These are phyloP conservation scores for Papilio helenus DNA, from an alignment of 1,140 invertebrate species.

Conservation along the genomic window DNA sequence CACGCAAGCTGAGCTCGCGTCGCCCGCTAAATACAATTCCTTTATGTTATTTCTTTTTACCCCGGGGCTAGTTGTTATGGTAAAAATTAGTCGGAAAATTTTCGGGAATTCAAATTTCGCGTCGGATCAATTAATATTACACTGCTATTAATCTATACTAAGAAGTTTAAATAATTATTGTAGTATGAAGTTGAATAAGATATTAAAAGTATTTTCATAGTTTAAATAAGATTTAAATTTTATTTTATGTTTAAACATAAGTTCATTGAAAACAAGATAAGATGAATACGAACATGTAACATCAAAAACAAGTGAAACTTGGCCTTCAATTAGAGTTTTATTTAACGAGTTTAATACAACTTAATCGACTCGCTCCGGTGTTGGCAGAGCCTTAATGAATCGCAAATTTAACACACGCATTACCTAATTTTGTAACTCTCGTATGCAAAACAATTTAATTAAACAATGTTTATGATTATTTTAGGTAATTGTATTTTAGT, in stretches of 20 bases:
- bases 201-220: not conserved
- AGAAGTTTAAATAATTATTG: too few species aligned
- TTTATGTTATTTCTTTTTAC: not conserved
- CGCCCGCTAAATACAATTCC: constrained; percentile 62
- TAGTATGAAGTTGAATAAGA: too few species aligned
- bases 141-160: too few species aligned
- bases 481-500: not conserved
- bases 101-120: not conserved
- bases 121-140: too few species aligned
- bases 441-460: not conserved
- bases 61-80: not conserved
- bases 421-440: not conserved
- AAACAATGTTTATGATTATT: too few species aligned
- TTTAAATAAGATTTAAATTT: not conserved
- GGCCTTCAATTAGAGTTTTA: constrained; percentile 60
- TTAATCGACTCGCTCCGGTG: constrained; percentile 55
- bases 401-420: constrained; percentile 53
- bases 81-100: not conserved
- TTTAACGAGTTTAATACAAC: constrained; percentile 52
- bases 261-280: constrained; percentile 3
- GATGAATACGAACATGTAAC: not conserved
- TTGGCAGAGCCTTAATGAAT: constrained; percentile 46
- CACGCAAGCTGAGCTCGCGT: constrained; percentile 61
- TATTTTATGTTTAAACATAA: not conserved
- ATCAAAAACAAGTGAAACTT: constrained; percentile 33